Evolutionary conservation across 2,888 invertebrate species (phyloP), one percentile per base, ranked within the genome.

Genomic region (Bombylius major): DNA sequence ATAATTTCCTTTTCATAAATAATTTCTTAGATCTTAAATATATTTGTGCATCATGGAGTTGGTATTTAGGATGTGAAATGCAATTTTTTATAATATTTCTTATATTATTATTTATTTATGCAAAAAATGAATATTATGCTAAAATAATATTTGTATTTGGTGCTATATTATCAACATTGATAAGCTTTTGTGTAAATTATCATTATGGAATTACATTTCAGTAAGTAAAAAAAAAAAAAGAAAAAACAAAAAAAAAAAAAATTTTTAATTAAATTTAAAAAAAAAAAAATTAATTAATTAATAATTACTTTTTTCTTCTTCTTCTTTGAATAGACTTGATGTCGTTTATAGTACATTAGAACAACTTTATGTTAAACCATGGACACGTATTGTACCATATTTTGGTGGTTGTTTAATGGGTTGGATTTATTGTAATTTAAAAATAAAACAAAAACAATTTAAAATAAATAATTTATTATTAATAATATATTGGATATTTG

Each of bases 51-150:
- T 66, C 66, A 3, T 66, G 68, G 66, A 68, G 66, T n/a, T 70
- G 69, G 69, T 69, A 69, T 59, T 57, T 69, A 53, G 66, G 65
- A 33, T 69, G 69, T 53, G 69, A 69, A 62, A 67, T 67, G 66
- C 67, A 69, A 52, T 66, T 64, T 58, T 67, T 65, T 36, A 50
- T 66, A 33, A 59, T 67, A 9, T 65, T 65, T 53, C 63, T 65
- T 5, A 52, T 61, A 23, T 51, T 66, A 57, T 61, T 68, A 13
- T 67, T 66, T 54, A 57, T 66, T 33, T 63, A 68, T 56, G 63
- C 63, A 5, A 67, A 67, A 61, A 62, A 59, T 51, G 64, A 65
- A 53, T 58, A 58, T 7, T 50, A 62, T 33, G 66, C 65, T 50
- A 66, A 66, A 62, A 50, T 59, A 5, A 47, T 63, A n/a, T 67